Conservation (phyloP, 2,113 vertebrate species). For the Trinectes maculatus region DNA sequence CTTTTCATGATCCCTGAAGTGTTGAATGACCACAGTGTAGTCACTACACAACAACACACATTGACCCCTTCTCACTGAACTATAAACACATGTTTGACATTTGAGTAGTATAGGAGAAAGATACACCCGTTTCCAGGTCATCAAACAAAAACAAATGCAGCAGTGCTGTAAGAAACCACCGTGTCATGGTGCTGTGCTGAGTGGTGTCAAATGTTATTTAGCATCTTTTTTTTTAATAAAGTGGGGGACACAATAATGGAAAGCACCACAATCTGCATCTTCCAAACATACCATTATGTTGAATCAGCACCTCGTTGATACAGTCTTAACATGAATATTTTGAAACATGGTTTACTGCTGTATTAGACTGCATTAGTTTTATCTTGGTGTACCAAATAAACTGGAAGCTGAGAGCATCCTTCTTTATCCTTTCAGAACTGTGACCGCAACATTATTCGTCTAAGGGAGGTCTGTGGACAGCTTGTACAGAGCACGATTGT, state of each 20-base stretch:
- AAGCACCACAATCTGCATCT: background rate
- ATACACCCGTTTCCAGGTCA: no score
- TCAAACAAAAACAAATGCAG: no score
- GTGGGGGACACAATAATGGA: no score
- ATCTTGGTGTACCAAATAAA: background rate
- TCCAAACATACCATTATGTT: background rate
- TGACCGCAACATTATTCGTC: background rate
- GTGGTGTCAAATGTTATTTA: background rate
- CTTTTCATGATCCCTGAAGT: no score
- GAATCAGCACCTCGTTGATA: background rate
- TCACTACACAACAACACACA: no score
- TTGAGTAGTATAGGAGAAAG: no score
- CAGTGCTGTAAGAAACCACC: no score
- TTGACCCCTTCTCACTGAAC: no score
- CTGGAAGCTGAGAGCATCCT: background rate
- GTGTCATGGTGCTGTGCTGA: no score
- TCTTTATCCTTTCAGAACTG: background rate
- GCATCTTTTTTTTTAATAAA: no score
- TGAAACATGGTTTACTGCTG: background rate
- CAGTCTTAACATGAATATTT: background rate
- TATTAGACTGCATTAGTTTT: background rate
- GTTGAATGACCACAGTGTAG: no score
- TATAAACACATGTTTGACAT: no score
- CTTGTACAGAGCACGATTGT: slow-evolving; percentile 53
- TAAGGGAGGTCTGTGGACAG: slow-evolving; percentile 2